A percentile compares a stretch with the other conserved stretches of the same genome.
Conservation (phyloP, 2,888 invertebrate species). For the Drosophila gaucha region DNA sequence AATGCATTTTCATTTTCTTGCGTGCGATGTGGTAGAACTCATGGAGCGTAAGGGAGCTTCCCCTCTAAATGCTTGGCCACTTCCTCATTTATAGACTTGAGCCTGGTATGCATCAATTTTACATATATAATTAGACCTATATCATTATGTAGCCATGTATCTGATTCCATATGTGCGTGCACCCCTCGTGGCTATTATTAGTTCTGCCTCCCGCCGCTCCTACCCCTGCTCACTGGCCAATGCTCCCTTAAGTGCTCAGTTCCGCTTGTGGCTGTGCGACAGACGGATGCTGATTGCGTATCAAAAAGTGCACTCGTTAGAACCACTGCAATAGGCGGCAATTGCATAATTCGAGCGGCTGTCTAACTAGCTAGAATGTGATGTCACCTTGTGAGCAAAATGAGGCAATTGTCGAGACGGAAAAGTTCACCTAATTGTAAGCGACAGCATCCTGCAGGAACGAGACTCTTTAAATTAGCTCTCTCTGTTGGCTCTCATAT, state of each 20-base stretch:
- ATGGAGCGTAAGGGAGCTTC: constrained; percentile 9
- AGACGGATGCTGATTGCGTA: constrained; percentile 27
- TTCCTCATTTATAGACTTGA: constrained; percentile 62
- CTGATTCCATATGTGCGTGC: constrained; percentile 36
- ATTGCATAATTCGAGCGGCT: constrained; percentile 62
- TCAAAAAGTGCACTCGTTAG: constrained; percentile 57
- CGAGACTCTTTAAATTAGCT: not conserved
- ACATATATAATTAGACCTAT: constrained; percentile 57
- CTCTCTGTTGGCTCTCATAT: too few species aligned
- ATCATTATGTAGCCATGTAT: constrained; percentile 19
- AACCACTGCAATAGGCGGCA: constrained; percentile 48
- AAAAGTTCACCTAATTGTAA: constrained; percentile 58
- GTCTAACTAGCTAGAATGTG: constrained; percentile 26
- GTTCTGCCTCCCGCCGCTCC: constrained; percentile 10
- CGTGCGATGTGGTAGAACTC: constrained; percentile 1
- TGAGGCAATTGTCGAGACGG: constrained; percentile 46
- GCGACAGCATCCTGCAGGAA: constrained; percentile 66
- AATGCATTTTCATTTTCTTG: constrained; percentile 56
- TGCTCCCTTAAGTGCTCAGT: constrained; percentile 71
- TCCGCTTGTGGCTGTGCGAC: constrained; percentile 57
- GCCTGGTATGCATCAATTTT: constrained; percentile 45
- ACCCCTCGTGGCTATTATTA: constrained; percentile 71
- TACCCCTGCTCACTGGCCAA: not conserved
- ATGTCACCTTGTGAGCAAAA: constrained; percentile 55
- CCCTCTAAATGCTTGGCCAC: constrained; percentile 29